Evolutionary conservation across 2,113 vertebrate species (phyloP).

Genomic region (Porphyrio hochstetteri): DNA sequence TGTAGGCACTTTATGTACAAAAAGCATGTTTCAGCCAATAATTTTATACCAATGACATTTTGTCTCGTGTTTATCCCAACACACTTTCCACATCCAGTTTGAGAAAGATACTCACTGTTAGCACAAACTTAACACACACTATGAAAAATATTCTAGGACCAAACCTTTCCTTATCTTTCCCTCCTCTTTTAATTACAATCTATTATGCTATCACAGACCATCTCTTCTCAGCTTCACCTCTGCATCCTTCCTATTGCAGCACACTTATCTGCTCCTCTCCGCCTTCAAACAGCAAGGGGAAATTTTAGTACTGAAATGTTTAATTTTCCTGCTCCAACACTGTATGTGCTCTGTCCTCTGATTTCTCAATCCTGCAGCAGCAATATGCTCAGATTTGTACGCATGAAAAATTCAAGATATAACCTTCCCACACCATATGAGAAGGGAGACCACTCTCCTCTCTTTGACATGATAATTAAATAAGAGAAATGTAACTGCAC

Average conservation of each 20-base stretch:
- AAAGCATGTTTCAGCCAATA: background rate
- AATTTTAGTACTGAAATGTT: background rate
- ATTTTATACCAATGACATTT: background rate
- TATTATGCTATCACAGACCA: background rate
- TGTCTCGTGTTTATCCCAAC: background rate
- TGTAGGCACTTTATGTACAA: background rate
- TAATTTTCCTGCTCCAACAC: background rate
- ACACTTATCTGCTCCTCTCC: background rate
- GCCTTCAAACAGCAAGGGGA: background rate
- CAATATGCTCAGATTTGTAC: background rate
- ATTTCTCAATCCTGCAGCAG: background rate
- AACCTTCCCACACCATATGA: background rate
- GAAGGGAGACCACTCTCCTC: slow-evolving; percentile 11
- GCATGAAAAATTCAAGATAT: background rate
- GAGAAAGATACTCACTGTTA: background rate
- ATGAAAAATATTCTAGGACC: background rate
- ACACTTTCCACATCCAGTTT: background rate
- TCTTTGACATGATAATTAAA: slow-evolving; percentile 41
- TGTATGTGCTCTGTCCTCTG: background rate
- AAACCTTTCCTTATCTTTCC: background rate
- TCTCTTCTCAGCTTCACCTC: background rate
- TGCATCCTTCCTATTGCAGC: background rate
- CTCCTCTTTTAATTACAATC: background rate
- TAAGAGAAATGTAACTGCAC: slow-evolving; percentile 20
- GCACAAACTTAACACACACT: background rate